Conservation (phyloP, 2,797 vertebrate species). For the Acanthurus leucopareius region DNA sequence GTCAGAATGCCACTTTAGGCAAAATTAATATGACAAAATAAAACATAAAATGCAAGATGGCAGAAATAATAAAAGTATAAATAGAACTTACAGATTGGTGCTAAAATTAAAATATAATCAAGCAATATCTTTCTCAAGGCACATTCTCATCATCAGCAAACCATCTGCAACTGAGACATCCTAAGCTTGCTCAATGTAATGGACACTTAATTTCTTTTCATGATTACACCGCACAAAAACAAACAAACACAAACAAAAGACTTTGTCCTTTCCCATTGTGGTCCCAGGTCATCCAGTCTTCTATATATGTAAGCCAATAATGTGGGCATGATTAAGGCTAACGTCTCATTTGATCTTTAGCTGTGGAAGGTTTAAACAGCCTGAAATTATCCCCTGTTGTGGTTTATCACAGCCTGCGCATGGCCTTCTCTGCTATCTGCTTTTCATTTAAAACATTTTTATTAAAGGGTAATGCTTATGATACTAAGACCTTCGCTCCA, state of each 20-base stretch:
- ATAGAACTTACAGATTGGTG: constrained; percentile 72
- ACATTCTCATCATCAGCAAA: constrained; percentile 50
- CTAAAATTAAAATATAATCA: constrained; percentile 71
- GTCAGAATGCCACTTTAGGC: constrained; percentile 94
- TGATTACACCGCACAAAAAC: constrained; percentile 39
- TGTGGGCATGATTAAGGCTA: constrained; percentile 70
- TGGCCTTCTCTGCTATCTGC: constrained; percentile 51
- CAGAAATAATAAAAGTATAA: constrained; percentile 75
- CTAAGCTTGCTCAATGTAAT: constrained; percentile 60
- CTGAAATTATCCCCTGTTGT: constrained; percentile 39
- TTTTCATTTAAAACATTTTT: constrained; percentile 64
- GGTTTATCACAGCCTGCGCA: constrained; percentile 41
- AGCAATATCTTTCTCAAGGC: constrained; percentile 56
- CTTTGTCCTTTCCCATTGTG: constrained; percentile 62
- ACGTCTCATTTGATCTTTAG: constrained; percentile 65
- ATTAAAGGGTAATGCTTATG: constrained; percentile 60
- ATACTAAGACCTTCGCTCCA: constrained; percentile 49
- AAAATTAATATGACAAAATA: constrained; percentile 91
- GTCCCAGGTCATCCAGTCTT: constrained; percentile 72
- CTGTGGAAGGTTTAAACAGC: constrained; percentile 54
- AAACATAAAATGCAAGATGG: constrained; percentile 82
- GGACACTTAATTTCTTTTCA: constrained; percentile 57
- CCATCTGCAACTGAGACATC: constrained; percentile 42
- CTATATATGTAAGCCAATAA: constrained; percentile 53
- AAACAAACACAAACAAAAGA: neutral